Conservation (phyloP, 2,113 vertebrate genomes). For the Opisthocomus hoazin region DNA sequence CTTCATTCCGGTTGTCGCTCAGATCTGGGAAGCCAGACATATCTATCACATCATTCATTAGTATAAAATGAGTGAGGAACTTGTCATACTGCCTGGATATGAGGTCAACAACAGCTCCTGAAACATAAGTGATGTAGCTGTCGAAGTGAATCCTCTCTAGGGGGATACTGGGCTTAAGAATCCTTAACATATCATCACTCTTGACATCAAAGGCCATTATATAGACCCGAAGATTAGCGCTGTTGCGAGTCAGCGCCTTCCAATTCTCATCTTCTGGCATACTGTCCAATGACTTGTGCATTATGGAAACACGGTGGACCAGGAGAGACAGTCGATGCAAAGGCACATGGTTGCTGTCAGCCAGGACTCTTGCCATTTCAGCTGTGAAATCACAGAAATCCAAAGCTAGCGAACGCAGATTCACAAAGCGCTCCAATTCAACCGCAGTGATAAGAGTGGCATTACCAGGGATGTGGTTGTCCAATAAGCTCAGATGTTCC, state of each 20-base stretch:
- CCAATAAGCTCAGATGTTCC: conserved; percentile 93
- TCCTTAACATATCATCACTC: conserved; percentile 89
- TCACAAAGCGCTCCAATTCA: conserved; percentile 88
- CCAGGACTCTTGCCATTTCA: conserved; percentile 89
- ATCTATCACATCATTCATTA: conserved; percentile 90
- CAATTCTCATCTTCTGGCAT: conserved; percentile 92
- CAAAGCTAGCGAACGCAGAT: conserved; percentile 89
- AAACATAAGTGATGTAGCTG: conserved; percentile 90
- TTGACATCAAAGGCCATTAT: conserved; percentile 94
- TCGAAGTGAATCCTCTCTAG: conserved; percentile 97
- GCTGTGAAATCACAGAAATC: conserved; percentile 97
- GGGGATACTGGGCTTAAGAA: conserved; percentile 96
- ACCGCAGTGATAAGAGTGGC: conserved; percentile 83
- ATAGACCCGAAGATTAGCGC: conserved; percentile 91
- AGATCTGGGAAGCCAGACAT: conserved; percentile 93
- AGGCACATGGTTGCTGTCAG: conserved; percentile 84
- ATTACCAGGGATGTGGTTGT: conserved; percentile 85
- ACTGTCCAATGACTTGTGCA: conserved; percentile 88
- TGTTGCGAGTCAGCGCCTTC: conserved; percentile 90
- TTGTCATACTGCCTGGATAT: conserved; percentile 97
- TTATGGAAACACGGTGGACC: conserved; percentile 88
- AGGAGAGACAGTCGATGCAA: conserved; percentile 94
- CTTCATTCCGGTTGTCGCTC: conserved; percentile 92
- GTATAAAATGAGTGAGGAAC: conserved; percentile 94
- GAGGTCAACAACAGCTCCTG: conserved; percentile 90